Conservation (phyloP, 2,888 invertebrate species). For the Neoitamus cyanurus region DNA sequence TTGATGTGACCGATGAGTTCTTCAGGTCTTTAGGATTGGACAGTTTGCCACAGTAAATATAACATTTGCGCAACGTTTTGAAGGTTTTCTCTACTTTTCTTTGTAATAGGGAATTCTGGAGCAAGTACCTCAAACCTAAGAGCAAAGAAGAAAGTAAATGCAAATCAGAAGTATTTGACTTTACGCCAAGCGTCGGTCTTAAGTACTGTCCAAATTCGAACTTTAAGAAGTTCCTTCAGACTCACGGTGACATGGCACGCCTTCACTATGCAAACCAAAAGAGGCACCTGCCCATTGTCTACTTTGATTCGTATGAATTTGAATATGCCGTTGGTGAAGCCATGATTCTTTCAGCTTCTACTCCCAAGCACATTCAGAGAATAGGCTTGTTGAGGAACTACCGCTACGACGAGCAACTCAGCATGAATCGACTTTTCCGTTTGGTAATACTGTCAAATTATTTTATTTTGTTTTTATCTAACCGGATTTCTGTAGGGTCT, state of each 20-base stretch:
- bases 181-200: conserved; percentile 62
- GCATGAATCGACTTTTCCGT: conserved; percentile 69
- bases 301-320: conserved; percentile 61
- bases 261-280: conserved; percentile 62
- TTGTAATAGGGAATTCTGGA: conserved; percentile 56
- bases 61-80: neutral
- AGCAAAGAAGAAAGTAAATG: conserved; percentile 62
- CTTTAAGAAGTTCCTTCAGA: conserved; percentile 62
- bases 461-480: neutral
- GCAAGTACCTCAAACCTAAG: conserved; percentile 60
- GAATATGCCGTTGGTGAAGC: conserved; percentile 61
- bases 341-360: conserved; percentile 70
- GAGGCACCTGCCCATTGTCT: conserved; percentile 59
- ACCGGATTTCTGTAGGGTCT: conserved; percentile 68
- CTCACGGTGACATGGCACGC: conserved; percentile 17
- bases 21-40: conserved; percentile 60
- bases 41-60: neutral
- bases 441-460: conserved; percentile 55
- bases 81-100: neutral
- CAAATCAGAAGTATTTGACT: conserved; percentile 61
- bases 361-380: conserved; percentile 76
- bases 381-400: conserved; percentile 73
- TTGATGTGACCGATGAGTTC: conserved; percentile 60
- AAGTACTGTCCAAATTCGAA: conserved; percentile 62
- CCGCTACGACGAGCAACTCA: conserved; percentile 71